Percentiles rank a stretch among this genome's conserved stretches.
Evolutionary conservation across 2,797 vertebrate species (phyloP).

Genomic region (Paratrypauchen microcephalus): DNA sequence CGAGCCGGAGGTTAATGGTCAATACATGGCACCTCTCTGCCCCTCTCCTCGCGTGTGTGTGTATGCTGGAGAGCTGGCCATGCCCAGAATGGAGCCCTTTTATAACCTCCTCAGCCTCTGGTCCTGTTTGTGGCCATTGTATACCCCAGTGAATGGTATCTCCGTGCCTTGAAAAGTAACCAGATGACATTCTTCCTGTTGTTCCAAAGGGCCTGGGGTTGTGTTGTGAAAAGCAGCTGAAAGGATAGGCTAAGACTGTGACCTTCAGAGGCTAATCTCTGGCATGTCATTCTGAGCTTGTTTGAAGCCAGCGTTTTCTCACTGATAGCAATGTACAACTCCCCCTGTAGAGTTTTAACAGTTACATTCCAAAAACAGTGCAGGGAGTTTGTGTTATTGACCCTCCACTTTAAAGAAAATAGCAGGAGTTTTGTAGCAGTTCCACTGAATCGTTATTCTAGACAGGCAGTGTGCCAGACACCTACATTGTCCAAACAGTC

Average conservation of each 20-base stretch:
- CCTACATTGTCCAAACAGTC: conserved; percentile 73
- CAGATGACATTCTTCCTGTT: conserved; percentile 81
- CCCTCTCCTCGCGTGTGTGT: conserved; percentile 49
- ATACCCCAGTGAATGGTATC: conserved; percentile 74
- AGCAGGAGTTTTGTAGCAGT: conserved; percentile 41
- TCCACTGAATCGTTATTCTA: conserved; percentile 65
- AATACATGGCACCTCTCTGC: conserved; percentile 47
- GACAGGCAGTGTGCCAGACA: conserved; percentile 67
- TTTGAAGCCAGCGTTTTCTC: conserved; percentile 61
- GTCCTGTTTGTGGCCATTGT: conserved; percentile 80
- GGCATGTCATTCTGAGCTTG: conserved; percentile 70
- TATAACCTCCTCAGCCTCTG: conserved; percentile 73
- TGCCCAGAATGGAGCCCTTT: conserved; percentile 72
- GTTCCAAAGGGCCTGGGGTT: conserved; percentile 71
- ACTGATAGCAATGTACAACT: conserved; percentile 54
- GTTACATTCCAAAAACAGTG: conserved; percentile 33
- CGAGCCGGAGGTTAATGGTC: conserved; percentile 45
- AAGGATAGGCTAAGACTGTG: conserved; percentile 69
- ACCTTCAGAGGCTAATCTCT: conserved; percentile 75
- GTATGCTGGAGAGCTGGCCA: conserved; percentile 54
- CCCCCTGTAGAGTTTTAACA: conserved; percentile 31
- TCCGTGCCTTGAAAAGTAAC: conserved; percentile 75
- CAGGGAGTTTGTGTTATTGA: conserved; percentile 30
- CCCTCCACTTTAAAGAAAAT: conserved; percentile 26
- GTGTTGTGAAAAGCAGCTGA: conserved; percentile 73